Base-by-base conservation (phyloP, 2,113 vertebrate genomes). In the Symphodus melops region DNA sequence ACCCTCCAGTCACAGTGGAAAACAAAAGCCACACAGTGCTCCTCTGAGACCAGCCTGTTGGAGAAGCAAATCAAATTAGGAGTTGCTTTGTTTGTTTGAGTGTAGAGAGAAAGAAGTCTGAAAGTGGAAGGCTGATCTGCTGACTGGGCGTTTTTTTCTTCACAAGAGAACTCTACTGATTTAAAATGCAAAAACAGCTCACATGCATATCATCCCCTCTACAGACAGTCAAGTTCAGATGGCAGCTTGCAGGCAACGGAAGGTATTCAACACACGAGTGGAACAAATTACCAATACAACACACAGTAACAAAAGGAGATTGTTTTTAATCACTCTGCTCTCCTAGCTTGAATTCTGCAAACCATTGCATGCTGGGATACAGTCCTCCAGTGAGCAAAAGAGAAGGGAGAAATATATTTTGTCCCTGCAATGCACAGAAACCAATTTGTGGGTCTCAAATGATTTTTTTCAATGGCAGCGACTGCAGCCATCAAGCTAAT, bases 401-500 rank as follows among this genome's bases (percentile, higher is more conserved):
- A 64, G 54, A 4, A 33, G 28, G 28, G 28, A 33, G 28, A 33
- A 33, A 33, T 33, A 33, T 33, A 4, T 4, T 33, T 1, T 33
- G 49, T 87, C 67, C 76, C 73, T 73, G 63, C 55, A 76, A 83
- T 75, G 52, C 74, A 66, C 72, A 66, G 28, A 33, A 33, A 33
- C 28, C 3, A 33, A 33, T 91, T 92, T 92, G 84, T 58, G 72
- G 60, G 62, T 58, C 36, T 75, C 64, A 84, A 89, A 88, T 88
- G 62, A 81, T 91, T 86, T 71, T 75, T 5, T 33, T 33, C 28
- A 33, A 33, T 60, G 76, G 88, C 86, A 90, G 63, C 25, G 77
- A 63, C 68, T 87, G 85, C 77, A 82, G 78, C 83, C 78, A 82
- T 91, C 73, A 82, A 85, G 89, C 87, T 92, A 87, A 92, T 93